Evolutionary conservation across 2,113 vertebrate species (phyloP).

Genomic region (Tylochromis polylepis): DNA sequence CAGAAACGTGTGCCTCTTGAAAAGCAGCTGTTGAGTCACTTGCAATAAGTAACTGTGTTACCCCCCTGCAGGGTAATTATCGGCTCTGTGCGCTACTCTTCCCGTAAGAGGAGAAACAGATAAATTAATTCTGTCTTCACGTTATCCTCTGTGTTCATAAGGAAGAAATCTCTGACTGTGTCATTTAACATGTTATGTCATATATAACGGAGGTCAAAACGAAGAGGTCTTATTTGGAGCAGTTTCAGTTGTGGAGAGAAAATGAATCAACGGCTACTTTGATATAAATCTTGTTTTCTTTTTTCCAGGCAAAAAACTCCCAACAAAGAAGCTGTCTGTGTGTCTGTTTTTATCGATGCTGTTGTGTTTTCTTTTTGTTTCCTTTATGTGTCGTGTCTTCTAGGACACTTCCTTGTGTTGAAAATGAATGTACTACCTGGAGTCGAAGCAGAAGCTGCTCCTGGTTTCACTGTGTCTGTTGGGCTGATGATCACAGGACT

Average conservation of each 20-base stretch:
- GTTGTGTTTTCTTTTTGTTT: neutral
- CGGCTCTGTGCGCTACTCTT: neutral
- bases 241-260: neutral
- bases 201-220: neutral
- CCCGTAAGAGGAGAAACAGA: neutral
- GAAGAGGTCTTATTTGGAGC: neutral
- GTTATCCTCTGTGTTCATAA: neutral
- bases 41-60: neutral
- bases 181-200: neutral
- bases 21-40: neutral
- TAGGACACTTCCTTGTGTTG: neutral
- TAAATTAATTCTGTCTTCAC: neutral
- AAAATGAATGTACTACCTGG: slow-evolving; percentile 53
- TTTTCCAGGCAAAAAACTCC: neutral
- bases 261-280: neutral
- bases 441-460: slow-evolving; percentile 75
- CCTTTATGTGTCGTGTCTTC: neutral
- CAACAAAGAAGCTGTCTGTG: neutral
- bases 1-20: neutral
- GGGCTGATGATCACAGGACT: slow-evolving; percentile 64
- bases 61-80: neutral
- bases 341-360: neutral
- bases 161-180: neutral
- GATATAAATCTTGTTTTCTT: neutral
- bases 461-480: slow-evolving; percentile 48